These are phyloP conservation scores for Cotesia chilonis DNA, from an alignment of 1,140 invertebrate species.

Conservation along the genomic window DNA sequence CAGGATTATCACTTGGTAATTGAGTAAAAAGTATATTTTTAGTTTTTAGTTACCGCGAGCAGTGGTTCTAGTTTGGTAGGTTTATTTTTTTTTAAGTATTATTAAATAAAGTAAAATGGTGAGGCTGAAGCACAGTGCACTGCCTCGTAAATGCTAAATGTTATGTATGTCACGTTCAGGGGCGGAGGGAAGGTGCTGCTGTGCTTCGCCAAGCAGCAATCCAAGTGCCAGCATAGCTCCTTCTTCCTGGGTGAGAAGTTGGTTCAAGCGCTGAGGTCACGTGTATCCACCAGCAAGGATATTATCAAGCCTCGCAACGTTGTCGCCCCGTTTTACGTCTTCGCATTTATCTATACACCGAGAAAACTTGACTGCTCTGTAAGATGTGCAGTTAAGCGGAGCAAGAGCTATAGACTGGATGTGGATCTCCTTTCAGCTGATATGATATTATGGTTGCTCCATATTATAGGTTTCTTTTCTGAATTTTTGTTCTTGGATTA, in stretches of 20 bases:
- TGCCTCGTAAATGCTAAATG: constrained; percentile 18
- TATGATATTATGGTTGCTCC: no score
- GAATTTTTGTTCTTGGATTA: no score
- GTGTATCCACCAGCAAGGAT: constrained; percentile 12
- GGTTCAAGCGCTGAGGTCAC: constrained; percentile 16
- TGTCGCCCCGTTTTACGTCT: not conserved
- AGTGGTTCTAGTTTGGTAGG: not conserved
- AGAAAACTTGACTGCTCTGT: not conserved
- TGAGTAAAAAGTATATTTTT: no score
- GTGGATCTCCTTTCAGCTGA: not conserved
- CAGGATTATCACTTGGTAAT: no score
- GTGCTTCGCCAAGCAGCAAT: constrained; percentile 20
- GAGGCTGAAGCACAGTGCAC: not conserved
- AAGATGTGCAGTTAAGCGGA: not conserved
- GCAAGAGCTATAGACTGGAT: not conserved
- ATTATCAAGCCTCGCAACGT: constrained; percentile 9
- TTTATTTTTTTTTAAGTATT: not conserved
- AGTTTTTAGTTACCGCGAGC: no score
- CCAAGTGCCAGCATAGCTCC: constrained; percentile 14
- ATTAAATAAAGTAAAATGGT: constrained; percentile 13
- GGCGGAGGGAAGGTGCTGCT: constrained; percentile 14
- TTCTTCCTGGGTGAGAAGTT: constrained; percentile 11
- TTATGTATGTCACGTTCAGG: constrained; percentile 19
- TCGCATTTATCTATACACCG: no score
- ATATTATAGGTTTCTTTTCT: no score